Evolutionary conservation across 2,888 invertebrate genomes (phyloP), one percentile per base, ranked within the genome.

Genomic region (Phaonia tiefii): DNA sequence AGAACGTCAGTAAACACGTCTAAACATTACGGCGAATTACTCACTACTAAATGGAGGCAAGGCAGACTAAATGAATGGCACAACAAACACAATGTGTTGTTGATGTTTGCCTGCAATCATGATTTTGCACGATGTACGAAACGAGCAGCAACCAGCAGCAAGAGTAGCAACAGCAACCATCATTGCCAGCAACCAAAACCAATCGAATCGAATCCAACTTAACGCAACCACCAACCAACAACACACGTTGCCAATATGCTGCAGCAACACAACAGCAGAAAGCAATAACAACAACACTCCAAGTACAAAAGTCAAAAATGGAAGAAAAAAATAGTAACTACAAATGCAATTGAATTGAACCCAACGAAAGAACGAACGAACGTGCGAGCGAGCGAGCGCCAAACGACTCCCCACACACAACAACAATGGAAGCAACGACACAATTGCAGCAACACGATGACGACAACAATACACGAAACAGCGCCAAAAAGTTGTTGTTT

Each of bases 11-110:
- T 75, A 66, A 79, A 82, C 79, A 82, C 87, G 88, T 88, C 88
- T 86, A 85, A 84, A 85, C 87, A 85, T 83, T 85, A 86, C 87
- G 86, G 86, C 86, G 87, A 85, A 86, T 86, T 88, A 86, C 85
- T 88, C 87, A 86, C 86, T 86, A 88, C 88, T 88, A 83, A 87
- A 80, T 72, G 82, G 79, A 77, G 77, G 69, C 75, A 77, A 54
- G 72, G 67, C 71, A 37, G 60, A 70, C 58, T 71, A 81, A 70
- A 72, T 72, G 60, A 65, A 70, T 37, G 31, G 42, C 42, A 37
- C 42, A 63, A 63, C 63, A n/a, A n/a, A n/a, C n/a, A n/a, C n/a
- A 63, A 63, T 63, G 63, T 63, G 60, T 37, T 37, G 58, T 15
- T 60, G 20, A 17, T 51, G 51, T 22, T 51, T 31, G 31, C 31